Evolutionary conservation across 2,797 vertebrate species (phyloP), one percentile per base, ranked within the genome.

Genomic region (Spheniscus humboldti): DNA sequence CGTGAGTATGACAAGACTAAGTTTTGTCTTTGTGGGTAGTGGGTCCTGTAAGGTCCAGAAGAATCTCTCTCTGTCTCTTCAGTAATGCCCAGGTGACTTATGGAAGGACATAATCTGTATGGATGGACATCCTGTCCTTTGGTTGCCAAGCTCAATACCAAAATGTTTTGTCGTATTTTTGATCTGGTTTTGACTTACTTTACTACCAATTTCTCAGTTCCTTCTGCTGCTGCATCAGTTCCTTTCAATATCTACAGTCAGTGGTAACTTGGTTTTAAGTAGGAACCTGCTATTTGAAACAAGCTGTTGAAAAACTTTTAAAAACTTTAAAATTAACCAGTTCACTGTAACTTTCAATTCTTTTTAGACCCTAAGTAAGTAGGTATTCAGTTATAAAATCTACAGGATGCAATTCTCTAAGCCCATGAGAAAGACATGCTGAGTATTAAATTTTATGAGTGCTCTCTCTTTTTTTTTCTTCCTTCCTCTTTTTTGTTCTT

Each of bases 1-100:
- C 52, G 99, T 99, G 97, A 98, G 98, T 97, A 76, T 77, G 41
- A 15, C 13, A 8, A 13, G 43, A 13, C 10, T 14, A 10, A 41
- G 39, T 17, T 71, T 33, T 20, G 56, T 14, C 15, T 76, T 9
- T 23, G 28, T 30, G 56, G 79, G 15, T 33, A 3, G 37, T 0
- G 24, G 18, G 23, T 68, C 55, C 78, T 69, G 24, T 55, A 23
- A 35, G 64, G 2, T 25, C 33, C 19, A 10, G 69, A 11, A 28
- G 23, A 12, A n/a, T 18, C n/a, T 80, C 11, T 18, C 1, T 1
- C 18, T 47, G 50, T 24, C 50, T 33, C 33, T 31, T 22, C 10
- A 12, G 2, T 52, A 22, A 7, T 14, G 23, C n/a, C 53, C n/a
- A 0, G 0, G 69, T 71, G 47, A 10, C 27, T 37, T 53, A 11